Base-by-base conservation (phyloP, 2,113 vertebrate genomes). In the Lasiurus cinereus region DNA sequence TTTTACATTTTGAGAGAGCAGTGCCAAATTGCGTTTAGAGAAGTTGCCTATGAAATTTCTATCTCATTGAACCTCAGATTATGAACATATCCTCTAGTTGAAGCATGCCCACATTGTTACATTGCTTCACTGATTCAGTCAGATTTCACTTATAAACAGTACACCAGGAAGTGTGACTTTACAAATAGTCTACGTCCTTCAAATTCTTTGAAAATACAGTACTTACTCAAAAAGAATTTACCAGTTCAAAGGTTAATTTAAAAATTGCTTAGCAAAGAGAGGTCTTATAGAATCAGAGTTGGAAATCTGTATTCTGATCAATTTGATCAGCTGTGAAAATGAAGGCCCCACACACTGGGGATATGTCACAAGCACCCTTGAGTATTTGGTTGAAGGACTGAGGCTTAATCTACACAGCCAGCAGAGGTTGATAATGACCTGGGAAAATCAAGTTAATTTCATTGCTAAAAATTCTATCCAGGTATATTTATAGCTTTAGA, bases 171-270 rank as follows among this genome's bases (percentile, higher is more conserved):
- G 72, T 94, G 77, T 94, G 77, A 88, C 24, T 84, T 89, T 54
- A 96, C 66, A 94, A 95, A 87, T 77, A 94, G 72, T 90, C 29
- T 36, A 0, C 82, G 72, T 78, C 62, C 77, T 94, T 93, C 88
- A 88, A 87, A 86, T 83, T 67, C 18, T 43, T 89, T 93, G 62
- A 85, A 82, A 88, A 77, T 77, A 18, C 2, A 72, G 6, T 90
- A 15, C 39, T 89, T 93, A 56, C 43, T 93, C 48, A 78, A 64
- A 91, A 93, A 46, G 8, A 88, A 48, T 94, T 94, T 52, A 18
- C 33, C 15, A 67, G 11, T 16, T 59, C 64, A 70, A 43, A 31
- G 43, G 12, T 12, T 72, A 27, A 62, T 69, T n/a, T 69, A 72
- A 83, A 87, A 90, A 62, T 12, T 27, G 43, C 50, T 84, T 73